These are phyloP conservation scores for Hyalella azteca DNA, from an alignment of 2,888 invertebrate genomes.

Conservation along the genomic window DNA sequence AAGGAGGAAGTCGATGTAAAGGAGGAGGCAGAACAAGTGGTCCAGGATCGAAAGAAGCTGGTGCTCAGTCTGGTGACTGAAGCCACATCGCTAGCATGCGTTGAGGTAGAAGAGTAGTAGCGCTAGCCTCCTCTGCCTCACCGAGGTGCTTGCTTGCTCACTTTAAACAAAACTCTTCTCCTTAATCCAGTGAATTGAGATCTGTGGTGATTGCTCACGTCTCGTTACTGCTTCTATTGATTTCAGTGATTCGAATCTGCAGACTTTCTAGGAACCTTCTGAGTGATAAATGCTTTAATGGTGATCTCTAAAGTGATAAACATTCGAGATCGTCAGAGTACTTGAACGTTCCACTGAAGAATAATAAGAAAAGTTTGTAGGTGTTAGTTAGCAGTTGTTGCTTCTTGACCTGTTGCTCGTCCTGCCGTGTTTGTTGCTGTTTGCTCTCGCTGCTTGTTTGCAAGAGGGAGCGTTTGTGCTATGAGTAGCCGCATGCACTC, in stretches of 20 bases:
- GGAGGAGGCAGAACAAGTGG: conserved; percentile 27
- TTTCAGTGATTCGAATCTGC: background rate
- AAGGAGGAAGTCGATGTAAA: conserved; percentile 29
- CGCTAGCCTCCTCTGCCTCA: conserved; percentile 9
- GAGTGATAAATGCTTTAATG: conserved; percentile 1
- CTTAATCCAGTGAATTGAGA: conserved; percentile 20
- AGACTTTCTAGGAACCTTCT: background rate
- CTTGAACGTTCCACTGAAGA: conserved; percentile 20
- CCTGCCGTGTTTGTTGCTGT: conserved; percentile 18
- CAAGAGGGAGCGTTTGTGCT: conserved; percentile 24
- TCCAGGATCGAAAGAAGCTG: conserved; percentile 21
- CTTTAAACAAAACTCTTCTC: conserved; percentile 24
- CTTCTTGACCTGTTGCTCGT: background rate
- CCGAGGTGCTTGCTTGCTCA: conserved; percentile 15
- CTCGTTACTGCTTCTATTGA: conserved; percentile 13
- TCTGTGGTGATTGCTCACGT: conserved; percentile 24
- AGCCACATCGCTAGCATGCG: conserved; percentile 31
- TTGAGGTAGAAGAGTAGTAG: conserved; percentile 19
- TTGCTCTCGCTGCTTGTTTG: conserved; percentile 15
- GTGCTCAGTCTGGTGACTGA: conserved; percentile 31
- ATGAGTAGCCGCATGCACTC: conserved; percentile 58
- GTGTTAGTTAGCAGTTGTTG: conserved; percentile 13
- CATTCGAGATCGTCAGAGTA: background rate
- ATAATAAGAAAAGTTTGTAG: conserved; percentile 1
- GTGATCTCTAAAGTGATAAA: background rate